Percentiles rank a stretch among this genome's conserved stretches.
Conservation (phyloP, 2,797 vertebrate species). For the Meda fulgida region DNA sequence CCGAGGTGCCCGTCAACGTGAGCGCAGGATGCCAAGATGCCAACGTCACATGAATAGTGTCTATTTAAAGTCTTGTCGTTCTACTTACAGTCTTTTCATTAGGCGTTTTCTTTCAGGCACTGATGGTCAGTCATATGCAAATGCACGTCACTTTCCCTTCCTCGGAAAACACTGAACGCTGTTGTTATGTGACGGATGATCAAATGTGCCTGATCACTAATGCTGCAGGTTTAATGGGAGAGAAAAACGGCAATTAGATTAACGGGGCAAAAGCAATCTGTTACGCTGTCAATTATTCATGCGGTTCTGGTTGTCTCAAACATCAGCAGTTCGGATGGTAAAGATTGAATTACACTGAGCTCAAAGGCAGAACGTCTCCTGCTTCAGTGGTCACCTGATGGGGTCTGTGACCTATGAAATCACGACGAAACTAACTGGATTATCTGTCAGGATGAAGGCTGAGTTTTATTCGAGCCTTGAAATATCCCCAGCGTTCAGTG, state of each 20-base stretch:
- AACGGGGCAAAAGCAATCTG: constrained; percentile 63
- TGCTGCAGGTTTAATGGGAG: constrained; percentile 59
- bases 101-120: constrained; percentile 35
- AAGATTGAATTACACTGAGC: constrained; percentile 61
- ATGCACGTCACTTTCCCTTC: constrained; percentile 32
- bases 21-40: constrained; percentile 43
- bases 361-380: constrained; percentile 45
- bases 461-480: background rate
- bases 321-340: constrained; percentile 53
- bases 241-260: constrained; percentile 64
- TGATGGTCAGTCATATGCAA: constrained; percentile 52
- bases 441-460: constrained; percentile 54
- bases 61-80: constrained; percentile 54
- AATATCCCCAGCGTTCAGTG: background rate
- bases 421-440: constrained; percentile 56
- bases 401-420: constrained; percentile 67
- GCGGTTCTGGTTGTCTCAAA: constrained; percentile 51
- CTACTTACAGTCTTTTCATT: constrained; percentile 40
- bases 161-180: constrained; percentile 43
- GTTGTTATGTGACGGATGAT: constrained; percentile 53
- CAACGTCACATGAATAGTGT: constrained; percentile 52
- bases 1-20: constrained; percentile 35
- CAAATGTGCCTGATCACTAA: constrained; percentile 52
- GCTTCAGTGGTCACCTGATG: constrained; percentile 59
- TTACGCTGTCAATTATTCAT: constrained; percentile 65